Evolutionary conservation across 2,113 vertebrate species (phyloP).

Genomic region (Dipodomys spectabilis): DNA sequence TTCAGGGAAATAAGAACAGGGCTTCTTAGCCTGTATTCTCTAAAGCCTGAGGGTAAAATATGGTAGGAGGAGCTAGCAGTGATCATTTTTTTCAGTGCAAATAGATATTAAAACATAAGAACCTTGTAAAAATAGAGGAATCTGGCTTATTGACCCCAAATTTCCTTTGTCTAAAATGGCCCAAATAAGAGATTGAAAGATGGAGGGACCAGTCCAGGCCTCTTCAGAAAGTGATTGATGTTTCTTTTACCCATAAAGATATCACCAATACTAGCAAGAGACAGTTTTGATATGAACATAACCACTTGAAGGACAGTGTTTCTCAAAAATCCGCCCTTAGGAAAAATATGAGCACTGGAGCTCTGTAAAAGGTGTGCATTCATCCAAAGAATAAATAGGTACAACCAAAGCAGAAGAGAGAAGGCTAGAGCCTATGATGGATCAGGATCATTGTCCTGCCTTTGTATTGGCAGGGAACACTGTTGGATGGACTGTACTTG

Average conservation of each 20-base stretch:
- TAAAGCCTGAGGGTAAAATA: slow-evolving; percentile 21
- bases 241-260: neutral
- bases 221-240: neutral
- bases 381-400: neutral
- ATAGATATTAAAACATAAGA: neutral
- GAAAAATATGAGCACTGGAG: neutral
- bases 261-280: neutral
- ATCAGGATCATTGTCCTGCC: neutral
- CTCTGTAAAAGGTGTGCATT: neutral
- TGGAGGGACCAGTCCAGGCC: neutral
- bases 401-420: neutral
- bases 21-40: neutral
- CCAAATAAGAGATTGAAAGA: neutral
- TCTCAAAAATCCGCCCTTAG: neutral
- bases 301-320: neutral
- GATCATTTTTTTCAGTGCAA: neutral
- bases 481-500: neutral
- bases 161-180: neutral
- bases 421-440: neutral
- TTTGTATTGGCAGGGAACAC: neutral
- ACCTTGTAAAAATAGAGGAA: neutral
- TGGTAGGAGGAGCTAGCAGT: neutral
- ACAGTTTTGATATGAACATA: neutral
- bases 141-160: neutral
- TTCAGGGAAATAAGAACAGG: slow-evolving; percentile 4